Evolutionary conservation across 2,113 vertebrate genomes (phyloP).

Genomic region (human (Homo sapiens)): DNA sequence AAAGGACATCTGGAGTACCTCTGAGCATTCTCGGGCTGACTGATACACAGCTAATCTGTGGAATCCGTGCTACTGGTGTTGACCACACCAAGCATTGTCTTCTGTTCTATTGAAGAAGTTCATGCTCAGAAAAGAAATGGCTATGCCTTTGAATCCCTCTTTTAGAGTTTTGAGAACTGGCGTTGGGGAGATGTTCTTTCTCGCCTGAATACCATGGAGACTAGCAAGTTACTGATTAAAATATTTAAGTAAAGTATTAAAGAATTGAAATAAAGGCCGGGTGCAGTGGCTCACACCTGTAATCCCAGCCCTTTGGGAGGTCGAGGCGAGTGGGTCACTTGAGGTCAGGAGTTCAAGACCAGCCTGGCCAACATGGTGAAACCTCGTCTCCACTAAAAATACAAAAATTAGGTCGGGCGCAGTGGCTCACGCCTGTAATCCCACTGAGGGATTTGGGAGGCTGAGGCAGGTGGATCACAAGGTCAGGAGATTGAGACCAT

Average conservation of each 20-base stretch:
- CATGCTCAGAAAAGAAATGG: constrained; percentile 88
- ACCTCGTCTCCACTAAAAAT: no score
- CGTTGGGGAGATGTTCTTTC: constrained; percentile 89
- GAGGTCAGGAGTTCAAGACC: no score
- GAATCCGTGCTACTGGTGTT: constrained; percentile 93
- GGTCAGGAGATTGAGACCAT: no score
- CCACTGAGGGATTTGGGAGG: no score
- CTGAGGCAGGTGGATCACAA: no score
- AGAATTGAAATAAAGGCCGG: no score
- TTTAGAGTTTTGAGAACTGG: constrained; percentile 90
- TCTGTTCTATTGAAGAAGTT: constrained; percentile 93
- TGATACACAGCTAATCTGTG: constrained; percentile 94
- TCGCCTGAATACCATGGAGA: constrained; percentile 91
- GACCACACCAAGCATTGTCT: constrained; percentile 91
- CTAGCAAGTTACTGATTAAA: constrained; percentile 89
- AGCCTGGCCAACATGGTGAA: no score
- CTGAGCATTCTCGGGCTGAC: constrained; percentile 97
- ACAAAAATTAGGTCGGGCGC: no score
- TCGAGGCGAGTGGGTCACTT: no score
- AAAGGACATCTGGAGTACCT: constrained; percentile 92
- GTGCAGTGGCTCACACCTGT: no score
- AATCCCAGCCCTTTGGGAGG: no score
- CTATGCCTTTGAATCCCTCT: constrained; percentile 89
- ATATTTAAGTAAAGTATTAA: constrained; percentile 89
- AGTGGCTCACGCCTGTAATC: no score